Evolutionary conservation across 1,140 invertebrate genomes (phyloP), one percentile per base, ranked within the genome.

Genomic region (Drosophila leontia): DNA sequence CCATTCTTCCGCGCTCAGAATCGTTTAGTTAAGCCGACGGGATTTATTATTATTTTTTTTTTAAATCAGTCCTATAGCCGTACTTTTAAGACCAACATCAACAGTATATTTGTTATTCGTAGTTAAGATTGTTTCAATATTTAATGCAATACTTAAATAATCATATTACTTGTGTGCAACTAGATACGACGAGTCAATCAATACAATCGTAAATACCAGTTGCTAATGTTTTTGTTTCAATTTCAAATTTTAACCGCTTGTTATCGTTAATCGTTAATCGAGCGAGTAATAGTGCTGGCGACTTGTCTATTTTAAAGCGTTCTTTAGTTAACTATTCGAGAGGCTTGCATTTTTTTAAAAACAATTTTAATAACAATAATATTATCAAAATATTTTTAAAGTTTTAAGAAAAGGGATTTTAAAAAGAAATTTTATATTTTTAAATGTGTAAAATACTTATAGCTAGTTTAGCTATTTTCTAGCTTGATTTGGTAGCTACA

Each of bases 51-150:
- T 50, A 29, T 44, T 41, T 42, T 61, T 53, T 64, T 67, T 56
- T 60, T 17, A 65, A 75, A 75, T 62, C 48, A 72, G 57, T 75
- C 62, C 65, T 59, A 32, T 64, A 55, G 57, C 70, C 60, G 57
- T 76, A 84, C 35, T 60, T 39, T 56, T 75, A 78, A 81, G 82
- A 64, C 57, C 77, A 67, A 62, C 37, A 79, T 80, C 80, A 76
- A 65, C 76, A 80, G 80, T 87, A 83, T 87, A 83, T 80, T 84
- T 87, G 85, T 88, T 88, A 80, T 80, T 62, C 70, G 80, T 80
- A 84, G 59, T 64, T 84, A 68, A 84, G 71, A 45, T 78, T 80
- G 68, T 77, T 69, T 78, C 77, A 77, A 81, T 81, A 78, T 81
- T 75, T 88, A 64, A 78, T 60, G 75, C 63, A 78, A 78, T 78